Conservation (phyloP, 2,113 vertebrate species). For the Corythaixoides concolor region DNA sequence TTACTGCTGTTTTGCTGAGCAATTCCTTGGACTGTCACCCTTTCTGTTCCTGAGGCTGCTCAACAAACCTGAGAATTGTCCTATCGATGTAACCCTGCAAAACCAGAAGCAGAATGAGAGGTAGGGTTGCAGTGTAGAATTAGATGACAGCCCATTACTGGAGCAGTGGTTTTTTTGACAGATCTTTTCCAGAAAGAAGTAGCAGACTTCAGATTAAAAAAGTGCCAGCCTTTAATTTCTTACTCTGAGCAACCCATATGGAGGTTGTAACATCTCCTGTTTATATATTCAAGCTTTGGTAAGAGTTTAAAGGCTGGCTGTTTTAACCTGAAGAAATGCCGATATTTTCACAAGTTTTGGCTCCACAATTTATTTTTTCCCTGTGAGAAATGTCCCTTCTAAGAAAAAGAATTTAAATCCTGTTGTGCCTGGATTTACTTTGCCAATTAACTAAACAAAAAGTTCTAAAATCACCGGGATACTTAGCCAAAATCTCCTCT, state of each 20-base stretch:
- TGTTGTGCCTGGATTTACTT: constrained; percentile 10
- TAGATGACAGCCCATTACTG: background rate
- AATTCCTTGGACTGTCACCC: background rate
- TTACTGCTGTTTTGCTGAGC: background rate
- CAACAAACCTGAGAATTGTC: background rate
- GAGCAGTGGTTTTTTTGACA: background rate
- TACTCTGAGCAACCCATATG: background rate
- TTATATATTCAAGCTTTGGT: background rate
- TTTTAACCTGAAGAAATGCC: background rate
- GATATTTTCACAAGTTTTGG: background rate
- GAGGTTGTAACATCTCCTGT: background rate
- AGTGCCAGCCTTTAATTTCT: background rate
- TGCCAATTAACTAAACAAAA: constrained; percentile 10
- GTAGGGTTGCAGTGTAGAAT: background rate
- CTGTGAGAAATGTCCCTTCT: background rate
- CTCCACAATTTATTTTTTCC: background rate
- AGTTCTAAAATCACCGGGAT: background rate
- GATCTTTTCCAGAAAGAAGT: background rate
- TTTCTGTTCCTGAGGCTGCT: background rate
- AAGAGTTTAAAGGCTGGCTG: background rate
- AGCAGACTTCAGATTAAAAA: background rate
- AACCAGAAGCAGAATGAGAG: background rate
- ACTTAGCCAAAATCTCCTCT: background rate
- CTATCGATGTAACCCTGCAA: background rate
- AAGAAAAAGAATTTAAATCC: background rate